Percentiles rank a stretch among this genome's conserved stretches.
Evolutionary conservation across 30 jellyfish, hydroid and myxozoan species (phyloP).

Genomic region (Pelagia noctiluca): DNA sequence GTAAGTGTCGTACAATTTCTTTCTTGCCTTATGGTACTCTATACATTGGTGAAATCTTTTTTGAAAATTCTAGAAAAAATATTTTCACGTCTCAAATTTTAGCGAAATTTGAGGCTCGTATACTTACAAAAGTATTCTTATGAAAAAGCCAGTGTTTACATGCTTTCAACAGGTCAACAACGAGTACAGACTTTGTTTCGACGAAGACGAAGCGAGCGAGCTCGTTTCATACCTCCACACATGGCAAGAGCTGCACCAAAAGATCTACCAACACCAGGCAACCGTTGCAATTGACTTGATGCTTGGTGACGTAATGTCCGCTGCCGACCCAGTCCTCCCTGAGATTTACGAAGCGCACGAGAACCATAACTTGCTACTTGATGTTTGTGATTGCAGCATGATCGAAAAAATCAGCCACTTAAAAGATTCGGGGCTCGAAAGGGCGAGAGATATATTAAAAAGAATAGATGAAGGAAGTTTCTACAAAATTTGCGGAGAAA

Average conservation of each 20-base stretch:
- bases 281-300: not conserved
- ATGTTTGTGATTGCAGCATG: not conserved
- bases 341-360: not conserved
- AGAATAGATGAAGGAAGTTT: not conserved
- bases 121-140: not conserved
- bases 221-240: not conserved
- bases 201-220: not conserved
- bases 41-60: too few species aligned
- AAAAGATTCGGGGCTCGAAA: not conserved
- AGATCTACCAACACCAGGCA: not conserved
- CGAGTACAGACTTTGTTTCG: not conserved
- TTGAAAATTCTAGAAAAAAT: too few species aligned
- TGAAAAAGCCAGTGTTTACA: not conserved
- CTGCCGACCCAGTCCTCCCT: not conserved
- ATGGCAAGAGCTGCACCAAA: not conserved
- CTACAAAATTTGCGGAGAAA: conserved; percentile 1
- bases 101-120: not conserved
- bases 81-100: too few species aligned
- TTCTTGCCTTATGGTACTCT: too few species aligned
- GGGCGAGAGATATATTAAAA: conserved; percentile 1
- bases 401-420: not conserved
- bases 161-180: not conserved
- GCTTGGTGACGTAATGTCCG: not conserved
- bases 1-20: too few species aligned
- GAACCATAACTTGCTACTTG: not conserved